Conservation (phyloP, 2,888 invertebrate species). For the Lymantria dispar region DNA sequence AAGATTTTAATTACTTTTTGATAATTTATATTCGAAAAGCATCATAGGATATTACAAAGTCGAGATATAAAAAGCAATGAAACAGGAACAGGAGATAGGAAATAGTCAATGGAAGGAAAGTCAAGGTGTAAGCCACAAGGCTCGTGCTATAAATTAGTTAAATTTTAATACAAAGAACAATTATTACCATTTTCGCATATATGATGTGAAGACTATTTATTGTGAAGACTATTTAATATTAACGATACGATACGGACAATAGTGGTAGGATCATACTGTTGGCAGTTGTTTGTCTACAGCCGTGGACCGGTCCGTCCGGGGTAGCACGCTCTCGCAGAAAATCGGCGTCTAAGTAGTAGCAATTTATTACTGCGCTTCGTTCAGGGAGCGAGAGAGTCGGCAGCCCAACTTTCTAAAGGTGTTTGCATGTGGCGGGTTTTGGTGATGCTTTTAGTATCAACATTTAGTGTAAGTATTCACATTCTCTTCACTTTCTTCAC, state of each 20-base stretch:
- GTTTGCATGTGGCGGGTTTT: too few species aligned
- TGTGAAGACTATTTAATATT: neutral
- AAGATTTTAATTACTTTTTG: neutral
- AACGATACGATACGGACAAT: neutral
- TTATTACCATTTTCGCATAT: constrained; percentile 12
- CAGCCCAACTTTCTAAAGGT: too few species aligned
- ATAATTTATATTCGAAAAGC: neutral
- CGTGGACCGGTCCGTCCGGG: too few species aligned
- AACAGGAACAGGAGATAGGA: constrained; percentile 20
- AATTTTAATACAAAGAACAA: constrained; percentile 30
- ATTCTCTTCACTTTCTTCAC: too few species aligned
- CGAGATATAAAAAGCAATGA: neutral
- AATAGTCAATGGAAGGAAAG: constrained; percentile 17
- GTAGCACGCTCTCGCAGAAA: too few species aligned
- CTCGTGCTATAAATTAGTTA: constrained; percentile 24
- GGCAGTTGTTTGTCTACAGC: too few species aligned
- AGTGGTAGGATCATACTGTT: too few species aligned
- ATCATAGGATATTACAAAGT: constrained; percentile 5
- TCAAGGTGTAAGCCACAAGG: constrained; percentile 10
- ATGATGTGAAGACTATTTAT: constrained; percentile 7
- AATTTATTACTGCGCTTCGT: too few species aligned
- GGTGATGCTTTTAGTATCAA: too few species aligned
- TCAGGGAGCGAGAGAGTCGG: too few species aligned
- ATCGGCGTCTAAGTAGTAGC: too few species aligned
- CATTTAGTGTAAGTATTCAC: too few species aligned